A percentile compares a stretch with the other conserved stretches of the same genome.
Evolutionary conservation across 2,888 invertebrate species (phyloP).

Genomic region (Seira ritae): DNA sequence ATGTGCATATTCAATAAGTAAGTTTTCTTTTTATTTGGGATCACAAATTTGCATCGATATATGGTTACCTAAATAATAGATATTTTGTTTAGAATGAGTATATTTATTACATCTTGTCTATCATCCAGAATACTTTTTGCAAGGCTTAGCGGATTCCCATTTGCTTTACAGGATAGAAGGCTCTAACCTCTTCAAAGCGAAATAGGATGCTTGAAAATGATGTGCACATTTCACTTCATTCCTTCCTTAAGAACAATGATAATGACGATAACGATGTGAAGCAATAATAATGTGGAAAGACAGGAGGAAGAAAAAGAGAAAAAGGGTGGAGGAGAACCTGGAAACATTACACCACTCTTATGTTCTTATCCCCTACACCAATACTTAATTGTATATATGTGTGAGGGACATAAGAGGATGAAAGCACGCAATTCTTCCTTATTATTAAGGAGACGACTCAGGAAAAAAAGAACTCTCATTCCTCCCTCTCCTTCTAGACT

Average conservation of each 20-base stretch:
- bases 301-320: background rate
- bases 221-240: background rate
- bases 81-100: background rate
- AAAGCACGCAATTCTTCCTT: background rate
- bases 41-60: too few species aligned
- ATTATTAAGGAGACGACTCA: background rate
- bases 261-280: constrained; percentile 23
- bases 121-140: background rate
- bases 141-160: background rate
- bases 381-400: constrained; percentile 8
- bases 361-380: background rate
- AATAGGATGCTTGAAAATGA: constrained; percentile 10
- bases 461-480: background rate
- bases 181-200: background rate
- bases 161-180: background rate
- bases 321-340: background rate
- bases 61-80: background rate
- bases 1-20: too few species aligned
- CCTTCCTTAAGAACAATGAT: background rate
- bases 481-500: background rate
- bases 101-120: too few species aligned
- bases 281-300: constrained; percentile 20
- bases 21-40: too few species aligned
- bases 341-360: constrained; percentile 5
- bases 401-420: background rate